Evolutionary conservation across 2,797 vertebrate species (phyloP).

Genomic region (Gallirallus australis): DNA sequence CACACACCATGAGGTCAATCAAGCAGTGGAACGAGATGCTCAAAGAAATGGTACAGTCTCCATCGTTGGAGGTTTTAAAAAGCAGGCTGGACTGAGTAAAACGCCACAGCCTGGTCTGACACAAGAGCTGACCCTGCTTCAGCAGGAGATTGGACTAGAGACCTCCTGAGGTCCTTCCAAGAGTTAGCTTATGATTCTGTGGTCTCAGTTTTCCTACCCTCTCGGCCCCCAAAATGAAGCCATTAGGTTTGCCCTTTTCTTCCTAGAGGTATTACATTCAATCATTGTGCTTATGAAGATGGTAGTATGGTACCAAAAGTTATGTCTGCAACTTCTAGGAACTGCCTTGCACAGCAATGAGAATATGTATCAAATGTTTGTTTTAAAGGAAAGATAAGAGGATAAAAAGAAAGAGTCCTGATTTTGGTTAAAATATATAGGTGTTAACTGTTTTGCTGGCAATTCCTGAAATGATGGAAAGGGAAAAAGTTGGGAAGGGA

Average conservation of each 20-base stretch:
- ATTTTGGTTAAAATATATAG: background rate
- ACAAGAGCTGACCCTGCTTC: background rate
- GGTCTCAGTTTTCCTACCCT: background rate
- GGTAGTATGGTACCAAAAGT: background rate
- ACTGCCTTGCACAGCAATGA: background rate
- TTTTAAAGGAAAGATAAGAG: background rate
- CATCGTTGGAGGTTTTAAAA: background rate
- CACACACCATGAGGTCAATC: accelerated
- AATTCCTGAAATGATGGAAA: background rate
- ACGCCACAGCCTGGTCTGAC: background rate
- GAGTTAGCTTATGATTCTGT: background rate
- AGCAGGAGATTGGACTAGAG: background rate
- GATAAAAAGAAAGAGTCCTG: background rate
- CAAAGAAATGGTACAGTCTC: background rate
- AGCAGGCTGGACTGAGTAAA: background rate
- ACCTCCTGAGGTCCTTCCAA: background rate
- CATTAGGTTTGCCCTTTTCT: background rate
- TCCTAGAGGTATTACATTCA: background rate
- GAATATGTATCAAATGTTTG: background rate
- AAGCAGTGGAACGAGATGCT: background rate
- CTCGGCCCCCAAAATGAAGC: background rate
- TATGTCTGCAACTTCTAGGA: background rate
- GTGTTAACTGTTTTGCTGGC: background rate
- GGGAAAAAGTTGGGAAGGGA: background rate
- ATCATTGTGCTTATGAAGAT: background rate